Evolutionary conservation across 2,888 invertebrate species (phyloP), one percentile per base, ranked within the genome.

Genomic region (Sepiola atlantica): DNA sequence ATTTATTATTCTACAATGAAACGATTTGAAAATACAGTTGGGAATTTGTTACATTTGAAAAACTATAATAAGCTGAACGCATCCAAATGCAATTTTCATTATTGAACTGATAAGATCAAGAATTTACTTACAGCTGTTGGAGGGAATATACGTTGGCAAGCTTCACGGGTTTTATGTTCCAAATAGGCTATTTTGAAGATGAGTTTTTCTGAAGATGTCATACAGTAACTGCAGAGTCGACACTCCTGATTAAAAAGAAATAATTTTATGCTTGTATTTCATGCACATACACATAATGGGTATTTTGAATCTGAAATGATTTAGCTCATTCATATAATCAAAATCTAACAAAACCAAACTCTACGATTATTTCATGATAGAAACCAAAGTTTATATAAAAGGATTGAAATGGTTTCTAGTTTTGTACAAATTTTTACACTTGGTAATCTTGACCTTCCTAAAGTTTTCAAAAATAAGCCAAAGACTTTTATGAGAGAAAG

Each of bases 91-190:
- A 77, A 77, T 77, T 16, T 77, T 12, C n/a, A 18, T n/a, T 18
- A 77, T 14, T 77, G 14, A n/a, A 32, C 12, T n/a, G 77, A 24
- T 24, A 91, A 91, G 93, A 32, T 35, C 32, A 35, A 94, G 21
- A 4, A 35, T 3, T 24, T 35, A 94, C 96, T 95, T 95, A 96
- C 96, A 95, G 96, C 95, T 55, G 96, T 94, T 20, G 98, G 98
- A 0, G 99, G 99, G 96, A 98, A 98, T 55, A 99, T 98, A 96
- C 99, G 98, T 96, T 98, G 98, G 97, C 98, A 99, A 95, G 98
- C 98, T 94, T 98, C 98, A 96, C 98, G 98, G 97, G 98, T 98
- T 35, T 98, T 97, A 97, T 99, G 98, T 97, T 99, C 99, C 94
- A 98, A 97, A 96, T 98, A 98, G 0, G 99, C 98, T 95, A 98